Evolutionary conservation across 2,888 invertebrate species (phyloP), one percentile per base, ranked within the genome.

Genomic region (Microplitis deprimator): DNA sequence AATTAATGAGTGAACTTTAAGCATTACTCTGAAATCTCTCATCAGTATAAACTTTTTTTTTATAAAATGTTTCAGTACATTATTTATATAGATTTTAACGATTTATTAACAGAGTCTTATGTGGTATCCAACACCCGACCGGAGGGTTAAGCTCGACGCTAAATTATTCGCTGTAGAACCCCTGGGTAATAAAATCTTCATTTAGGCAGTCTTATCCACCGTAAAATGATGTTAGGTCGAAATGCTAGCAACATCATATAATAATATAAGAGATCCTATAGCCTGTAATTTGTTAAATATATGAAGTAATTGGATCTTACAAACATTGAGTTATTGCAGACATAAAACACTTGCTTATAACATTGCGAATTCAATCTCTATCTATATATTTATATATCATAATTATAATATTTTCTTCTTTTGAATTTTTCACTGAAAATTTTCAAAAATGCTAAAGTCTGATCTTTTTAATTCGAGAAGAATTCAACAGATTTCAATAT

Each of bases 191-290:
- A 65, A 65, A 17, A 65, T 65, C 38, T 38, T 65, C 38, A 65
- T 29, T 65, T 65, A 29, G 29, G 38, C 29, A 13, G 38, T 50
- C 29, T 29, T 29, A 65, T 29, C 20, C 38, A 29, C 65, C 10
- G 8, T 20, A 65, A 29, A 65, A 65, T 65, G 38, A 65, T 65
- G 65, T 0, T 29, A 6, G 65, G 65, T 65, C 65, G 65, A 65
- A 65, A 29, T 4, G 13, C 29, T 38, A 65, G 50, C 13, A 13
- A 50, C 50, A 50, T 13, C 50, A 50, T 50, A 50, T 50, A 50
- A 50, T 50, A 50, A 13, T 38, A 29, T 65, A 13, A 65, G 38
- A 29, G 65, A 65, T 65, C 65, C 20, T 29, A 38, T 65, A 8
- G 13, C 65, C 65, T 13, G 38, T 38, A 65, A 65, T 38, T 65